Percentiles rank a stretch among this genome's conserved stretches.
Evolutionary conservation across 2,113 vertebrate species (phyloP).

Genomic region (Aleadryas rufinucha): DNA sequence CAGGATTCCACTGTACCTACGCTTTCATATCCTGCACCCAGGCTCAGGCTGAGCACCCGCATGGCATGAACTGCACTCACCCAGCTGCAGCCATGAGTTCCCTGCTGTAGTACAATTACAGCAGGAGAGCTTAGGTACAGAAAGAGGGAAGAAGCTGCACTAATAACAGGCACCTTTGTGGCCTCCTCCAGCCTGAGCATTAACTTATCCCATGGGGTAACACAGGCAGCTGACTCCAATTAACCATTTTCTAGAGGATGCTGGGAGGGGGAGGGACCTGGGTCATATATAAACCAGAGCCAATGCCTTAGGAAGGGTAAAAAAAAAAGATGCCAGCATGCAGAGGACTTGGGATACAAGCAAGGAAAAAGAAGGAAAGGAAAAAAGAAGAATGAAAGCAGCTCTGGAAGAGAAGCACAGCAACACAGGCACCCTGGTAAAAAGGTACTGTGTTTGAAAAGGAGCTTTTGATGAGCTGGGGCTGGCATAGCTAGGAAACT

Average conservation of each 20-base stretch:
- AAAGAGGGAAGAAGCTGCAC: neutral
- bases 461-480: neutral
- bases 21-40: neutral
- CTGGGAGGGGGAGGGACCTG: neutral
- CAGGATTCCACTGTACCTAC: neutral
- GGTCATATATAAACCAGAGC: neutral
- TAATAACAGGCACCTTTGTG: neutral
- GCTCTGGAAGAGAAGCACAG: neutral
- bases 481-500: constrained; percentile 6
- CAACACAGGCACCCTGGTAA: neutral
- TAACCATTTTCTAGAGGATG: neutral
- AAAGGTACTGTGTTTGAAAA: constrained; percentile 3
- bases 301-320: neutral
- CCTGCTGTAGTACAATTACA: neutral
- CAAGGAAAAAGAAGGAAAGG: neutral
- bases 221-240: constrained; percentile 1
- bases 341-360: neutral
- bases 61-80: neutral
- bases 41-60: neutral
- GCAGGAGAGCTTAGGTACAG: neutral
- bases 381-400: neutral
- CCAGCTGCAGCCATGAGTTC: neutral
- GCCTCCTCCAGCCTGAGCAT: neutral
- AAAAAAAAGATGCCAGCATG: neutral
- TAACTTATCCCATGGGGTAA: neutral